Percentiles rank a stretch among this genome's conserved stretches.
Conservation (phyloP, 1,140 invertebrate species). For the Asbolus verrucosus region DNA sequence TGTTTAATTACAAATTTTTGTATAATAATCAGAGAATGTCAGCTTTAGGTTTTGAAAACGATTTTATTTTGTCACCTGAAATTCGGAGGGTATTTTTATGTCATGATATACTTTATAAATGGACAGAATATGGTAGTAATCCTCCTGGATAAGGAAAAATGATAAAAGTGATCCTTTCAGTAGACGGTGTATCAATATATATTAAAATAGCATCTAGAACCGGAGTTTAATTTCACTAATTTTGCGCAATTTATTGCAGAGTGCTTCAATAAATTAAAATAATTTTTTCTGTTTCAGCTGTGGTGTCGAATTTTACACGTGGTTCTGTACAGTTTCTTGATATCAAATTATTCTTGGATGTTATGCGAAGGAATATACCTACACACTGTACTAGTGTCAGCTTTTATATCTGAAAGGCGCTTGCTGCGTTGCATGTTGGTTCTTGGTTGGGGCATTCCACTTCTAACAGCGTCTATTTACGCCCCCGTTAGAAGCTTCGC, state of each 20-base stretch:
- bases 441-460: conserved; percentile 87
- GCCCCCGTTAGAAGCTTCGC: conserved; percentile 70
- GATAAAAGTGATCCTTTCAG: not conserved
- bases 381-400: conserved; percentile 90
- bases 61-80: conserved; percentile 14
- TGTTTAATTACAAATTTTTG: too few relatives aligned
- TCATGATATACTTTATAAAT: not conserved
- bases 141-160: not conserved
- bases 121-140: not conserved
- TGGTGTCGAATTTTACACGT: conserved; percentile 88
- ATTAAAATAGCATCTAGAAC: conserved; percentile 4
- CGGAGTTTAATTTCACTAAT: too few relatives aligned
- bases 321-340: conserved; percentile 87
- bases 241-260: too few relatives aligned
- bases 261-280: too few relatives aligned
- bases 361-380: conserved; percentile 93
- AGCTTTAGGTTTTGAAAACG: too few relatives aligned
- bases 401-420: conserved; percentile 89
- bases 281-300: conserved; percentile 73
- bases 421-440: conserved; percentile 85
- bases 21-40: too few relatives aligned
- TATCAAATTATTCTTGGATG: conserved; percentile 97
- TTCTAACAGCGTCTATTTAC: conserved; percentile 78
- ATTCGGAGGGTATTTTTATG: not conserved
- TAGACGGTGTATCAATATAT: not conserved